Conservation (phyloP, 2,888 invertebrate genomes). For the Parapristionchus giblindavisi region DNA sequence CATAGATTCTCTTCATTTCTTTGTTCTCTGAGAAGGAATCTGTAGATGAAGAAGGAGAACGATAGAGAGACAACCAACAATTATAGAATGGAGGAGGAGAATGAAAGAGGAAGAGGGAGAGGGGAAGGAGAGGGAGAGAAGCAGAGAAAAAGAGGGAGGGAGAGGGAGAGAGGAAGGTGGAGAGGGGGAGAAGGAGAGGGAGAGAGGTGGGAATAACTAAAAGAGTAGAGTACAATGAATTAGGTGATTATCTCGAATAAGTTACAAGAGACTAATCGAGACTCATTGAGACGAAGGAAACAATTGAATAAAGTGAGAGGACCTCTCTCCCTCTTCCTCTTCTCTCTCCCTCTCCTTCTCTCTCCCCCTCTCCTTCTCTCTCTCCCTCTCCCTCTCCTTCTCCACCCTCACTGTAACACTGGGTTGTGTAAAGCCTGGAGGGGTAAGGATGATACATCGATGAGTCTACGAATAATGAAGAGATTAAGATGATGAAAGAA, state of each 20-base stretch:
- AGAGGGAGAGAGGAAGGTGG: slow-evolving; percentile 4
- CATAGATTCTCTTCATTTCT: neutral
- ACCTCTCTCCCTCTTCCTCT: neutral
- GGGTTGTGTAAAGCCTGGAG: too few relatives aligned
- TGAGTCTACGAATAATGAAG: neutral
- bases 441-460: too few relatives aligned
- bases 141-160: slow-evolving; percentile 19
- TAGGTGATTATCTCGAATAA: too few relatives aligned
- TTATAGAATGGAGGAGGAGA: neutral
- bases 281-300: too few relatives aligned
- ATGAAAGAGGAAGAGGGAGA: slow-evolving; percentile 30
- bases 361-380: neutral
- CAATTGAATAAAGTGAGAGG: neutral
- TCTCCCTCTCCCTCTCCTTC: slow-evolving; percentile 1
- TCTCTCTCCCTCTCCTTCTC: neutral
- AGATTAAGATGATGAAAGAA: neutral
- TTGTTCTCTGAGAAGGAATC: neutral
- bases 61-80: slow-evolving; percentile 9
- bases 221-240: too few relatives aligned
- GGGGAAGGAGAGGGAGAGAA: neutral
- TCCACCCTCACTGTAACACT: too few relatives aligned
- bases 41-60: slow-evolving; percentile 2
- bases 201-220: neutral
- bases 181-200: slow-evolving; percentile 16
- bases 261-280: too few relatives aligned